These are phyloP conservation scores for Cartodere bifasciata DNA, from an alignment of 2,888 invertebrate genomes.

Conservation along the genomic window DNA sequence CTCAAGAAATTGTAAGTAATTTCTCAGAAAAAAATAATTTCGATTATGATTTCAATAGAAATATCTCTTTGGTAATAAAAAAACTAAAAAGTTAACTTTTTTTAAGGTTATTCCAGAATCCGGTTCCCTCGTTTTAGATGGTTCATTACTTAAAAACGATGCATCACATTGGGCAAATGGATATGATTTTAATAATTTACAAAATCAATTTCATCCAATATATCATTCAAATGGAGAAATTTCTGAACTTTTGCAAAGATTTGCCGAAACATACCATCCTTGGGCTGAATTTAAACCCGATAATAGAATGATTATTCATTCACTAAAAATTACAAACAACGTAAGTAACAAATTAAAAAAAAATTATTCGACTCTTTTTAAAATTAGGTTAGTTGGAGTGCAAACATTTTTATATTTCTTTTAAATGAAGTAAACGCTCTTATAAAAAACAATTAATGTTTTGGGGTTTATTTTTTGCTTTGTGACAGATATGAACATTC, in stretches of 20 bases:
- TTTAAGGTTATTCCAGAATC: conserved; percentile 39
- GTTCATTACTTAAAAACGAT: conserved; percentile 70
- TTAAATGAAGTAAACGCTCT: too few species aligned
- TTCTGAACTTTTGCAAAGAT: conserved; percentile 46
- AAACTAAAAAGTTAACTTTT: too few species aligned
- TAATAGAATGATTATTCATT: conserved; percentile 54
- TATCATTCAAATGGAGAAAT: conserved; percentile 57
- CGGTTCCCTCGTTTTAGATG: conserved; percentile 53
- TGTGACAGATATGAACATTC: too few species aligned
- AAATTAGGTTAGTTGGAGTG: too few species aligned
- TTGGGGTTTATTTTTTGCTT: too few species aligned
- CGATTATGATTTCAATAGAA: too few species aligned
- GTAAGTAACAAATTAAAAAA: conserved; percentile 36
- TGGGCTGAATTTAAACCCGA: conserved; percentile 60
- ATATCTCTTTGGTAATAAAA: too few species aligned
- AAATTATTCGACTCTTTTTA: too few species aligned
- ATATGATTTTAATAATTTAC: conserved; percentile 58
- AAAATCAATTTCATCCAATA: conserved; percentile 50
- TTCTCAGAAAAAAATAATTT: too few species aligned
- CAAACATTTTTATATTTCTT: too few species aligned
- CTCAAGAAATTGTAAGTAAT: conserved; percentile 40
- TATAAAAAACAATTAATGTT: too few species aligned
- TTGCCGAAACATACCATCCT: conserved; percentile 55
- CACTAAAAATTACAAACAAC: conserved; percentile 59
- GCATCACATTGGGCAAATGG: conserved; percentile 74